These are phyloP conservation scores for Rhyacophila evoluta DNA, from an alignment of 2,888 invertebrate species.

Conservation along the genomic window DNA sequence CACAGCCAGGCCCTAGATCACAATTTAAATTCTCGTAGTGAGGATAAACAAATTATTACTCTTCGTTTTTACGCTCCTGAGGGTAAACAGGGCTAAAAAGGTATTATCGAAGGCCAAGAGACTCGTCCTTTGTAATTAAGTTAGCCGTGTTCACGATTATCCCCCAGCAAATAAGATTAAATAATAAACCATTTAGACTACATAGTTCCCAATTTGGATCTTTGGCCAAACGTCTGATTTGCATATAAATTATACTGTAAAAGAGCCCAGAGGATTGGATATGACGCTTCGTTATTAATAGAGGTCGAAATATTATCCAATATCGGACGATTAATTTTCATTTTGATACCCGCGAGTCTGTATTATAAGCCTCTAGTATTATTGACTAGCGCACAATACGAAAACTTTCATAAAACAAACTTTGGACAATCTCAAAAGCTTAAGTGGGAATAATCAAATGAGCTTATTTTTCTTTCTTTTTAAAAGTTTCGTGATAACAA, in stretches of 20 bases:
- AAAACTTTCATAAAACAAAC: not conserved
- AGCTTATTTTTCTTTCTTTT: not conserved
- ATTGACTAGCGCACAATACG: not conserved
- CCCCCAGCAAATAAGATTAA: conserved; percentile 38
- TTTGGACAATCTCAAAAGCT: not conserved
- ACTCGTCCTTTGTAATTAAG: conserved; percentile 21
- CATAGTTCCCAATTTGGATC: conserved; percentile 12
- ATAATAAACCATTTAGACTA: conserved; percentile 29
- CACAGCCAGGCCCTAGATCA: conserved; percentile 11
- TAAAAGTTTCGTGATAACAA: too few species aligned
- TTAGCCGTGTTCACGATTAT: conserved; percentile 30
- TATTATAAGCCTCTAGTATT: not conserved
- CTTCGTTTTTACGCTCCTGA: conserved; percentile 20
- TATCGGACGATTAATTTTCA: conserved; percentile 39
- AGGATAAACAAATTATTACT: conserved; percentile 30
- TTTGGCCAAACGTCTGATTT: conserved; percentile 33
- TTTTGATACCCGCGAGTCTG: conserved; percentile 23
- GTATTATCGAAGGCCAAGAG: conserved; percentile 5
- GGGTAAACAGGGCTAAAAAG: conserved; percentile 1
- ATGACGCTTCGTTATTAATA: conserved; percentile 34
- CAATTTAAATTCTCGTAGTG: not conserved
- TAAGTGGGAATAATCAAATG: not conserved
- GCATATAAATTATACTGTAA: conserved; percentile 40
- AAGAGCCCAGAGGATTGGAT: conserved; percentile 15
- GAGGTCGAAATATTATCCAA: conserved; percentile 39